Evolutionary conservation across 2,797 vertebrate genomes (phyloP).

Genomic region (Sebastiscus tertius): DNA sequence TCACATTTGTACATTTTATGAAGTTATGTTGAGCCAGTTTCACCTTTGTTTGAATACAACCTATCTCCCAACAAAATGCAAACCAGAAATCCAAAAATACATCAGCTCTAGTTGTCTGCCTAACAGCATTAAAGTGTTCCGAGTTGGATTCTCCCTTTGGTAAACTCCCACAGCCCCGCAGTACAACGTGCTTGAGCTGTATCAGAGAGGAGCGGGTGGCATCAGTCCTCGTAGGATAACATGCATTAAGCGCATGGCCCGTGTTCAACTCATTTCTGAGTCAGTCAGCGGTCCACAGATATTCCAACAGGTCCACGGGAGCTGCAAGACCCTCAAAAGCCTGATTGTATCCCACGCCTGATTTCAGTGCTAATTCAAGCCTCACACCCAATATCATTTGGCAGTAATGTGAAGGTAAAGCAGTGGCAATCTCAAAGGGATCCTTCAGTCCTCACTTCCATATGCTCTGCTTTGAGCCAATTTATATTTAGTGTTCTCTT

Average conservation of each 20-base stretch:
- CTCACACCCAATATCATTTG: conserved; percentile 64
- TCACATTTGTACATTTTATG: neutral
- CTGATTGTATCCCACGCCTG: conserved; percentile 64
- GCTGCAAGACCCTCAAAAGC: conserved; percentile 35
- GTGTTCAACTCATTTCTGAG: conserved; percentile 38
- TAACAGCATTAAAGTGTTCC: neutral
- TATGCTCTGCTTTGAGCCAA: conserved; percentile 76
- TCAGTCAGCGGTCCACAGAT: conserved; percentile 28
- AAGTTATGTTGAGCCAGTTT: neutral
- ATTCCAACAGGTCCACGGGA: conserved; percentile 21
- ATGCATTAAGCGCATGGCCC: conserved; percentile 22
- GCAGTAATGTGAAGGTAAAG: conserved; percentile 56
- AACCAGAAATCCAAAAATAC: neutral
- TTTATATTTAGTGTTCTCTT: conserved; percentile 78
- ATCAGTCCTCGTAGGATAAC: conserved; percentile 31
- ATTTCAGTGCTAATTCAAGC: conserved; percentile 71
- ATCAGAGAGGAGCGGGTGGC: conserved; percentile 4
- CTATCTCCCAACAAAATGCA: neutral
- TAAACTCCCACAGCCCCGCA: conserved; percentile 19
- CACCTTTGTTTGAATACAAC: neutral
- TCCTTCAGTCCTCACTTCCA: conserved; percentile 60
- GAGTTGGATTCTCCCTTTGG: neutral
- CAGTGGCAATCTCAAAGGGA: conserved; percentile 60
- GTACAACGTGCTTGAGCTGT: neutral
- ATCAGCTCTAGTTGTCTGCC: neutral